A percentile compares a stretch with the other conserved stretches of the same genome.
These are phyloP conservation scores for Meiosimyza decipiens DNA, from an alignment of 2,888 invertebrate species.

Conservation along the genomic window DNA sequence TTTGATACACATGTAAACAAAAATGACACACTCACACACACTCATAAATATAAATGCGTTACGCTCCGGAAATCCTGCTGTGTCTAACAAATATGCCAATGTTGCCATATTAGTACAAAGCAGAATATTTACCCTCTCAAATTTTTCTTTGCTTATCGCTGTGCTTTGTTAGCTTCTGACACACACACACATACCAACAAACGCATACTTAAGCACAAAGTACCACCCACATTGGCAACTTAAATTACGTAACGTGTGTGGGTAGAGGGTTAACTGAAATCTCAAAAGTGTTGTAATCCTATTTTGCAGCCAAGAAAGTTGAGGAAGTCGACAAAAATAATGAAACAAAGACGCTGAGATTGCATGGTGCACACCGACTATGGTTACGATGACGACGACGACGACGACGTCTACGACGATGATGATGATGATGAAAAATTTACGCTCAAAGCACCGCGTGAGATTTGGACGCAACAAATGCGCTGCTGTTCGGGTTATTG, in stretches of 20 bases:
- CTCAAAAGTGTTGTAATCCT: conserved; percentile 8
- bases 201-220: background rate
- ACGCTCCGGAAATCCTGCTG: conserved; percentile 10
- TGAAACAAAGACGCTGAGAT: too few relatives aligned
- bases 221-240: too few relatives aligned
- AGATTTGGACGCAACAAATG: too few relatives aligned
- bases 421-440: too few relatives aligned
- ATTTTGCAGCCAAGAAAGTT: conserved; percentile 7
- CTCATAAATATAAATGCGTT: background rate
- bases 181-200: background rate
- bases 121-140: conserved; percentile 6
- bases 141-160: conserved; percentile 17
- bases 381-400: too few relatives aligned
- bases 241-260: too few relatives aligned
- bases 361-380: too few relatives aligned
- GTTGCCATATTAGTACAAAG: conserved; percentile 36
- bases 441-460: too few relatives aligned
- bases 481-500: too few relatives aligned
- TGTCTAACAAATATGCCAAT: conserved; percentile 35
- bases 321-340: too few relatives aligned
- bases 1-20: too few relatives aligned
- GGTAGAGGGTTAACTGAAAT: background rate
- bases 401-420: too few relatives aligned
- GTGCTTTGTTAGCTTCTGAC: background rate
- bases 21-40: background rate